These are phyloP conservation scores for Ceyx melanurus DNA, from an alignment of 2,113 vertebrate genomes.

Conservation along the genomic window DNA sequence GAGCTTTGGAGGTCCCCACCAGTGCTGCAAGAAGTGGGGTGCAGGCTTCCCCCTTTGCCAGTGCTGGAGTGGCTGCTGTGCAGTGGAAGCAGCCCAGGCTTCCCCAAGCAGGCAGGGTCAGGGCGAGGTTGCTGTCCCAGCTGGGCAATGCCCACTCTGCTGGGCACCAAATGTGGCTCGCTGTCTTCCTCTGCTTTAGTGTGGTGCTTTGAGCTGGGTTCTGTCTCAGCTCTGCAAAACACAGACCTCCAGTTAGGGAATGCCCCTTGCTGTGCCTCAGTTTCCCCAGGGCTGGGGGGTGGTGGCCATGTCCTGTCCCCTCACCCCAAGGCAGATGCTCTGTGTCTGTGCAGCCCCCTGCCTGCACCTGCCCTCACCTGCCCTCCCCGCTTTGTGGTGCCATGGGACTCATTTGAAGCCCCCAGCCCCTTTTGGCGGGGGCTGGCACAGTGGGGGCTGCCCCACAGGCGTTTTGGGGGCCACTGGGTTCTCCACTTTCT, in stretches of 20 bases:
- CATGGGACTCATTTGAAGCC: not conserved
- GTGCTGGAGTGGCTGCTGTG: not conserved
- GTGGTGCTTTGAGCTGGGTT: constrained; percentile 60
- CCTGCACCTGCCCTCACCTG: not conserved
- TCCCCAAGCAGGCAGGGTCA: not conserved
- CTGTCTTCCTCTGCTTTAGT: constrained; percentile 70
- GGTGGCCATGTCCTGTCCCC: not conserved
- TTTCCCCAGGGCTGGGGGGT: constrained; percentile 16
- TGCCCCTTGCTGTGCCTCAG: constrained; percentile 44
- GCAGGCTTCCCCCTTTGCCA: constrained; percentile 55
- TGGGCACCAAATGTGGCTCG: constrained; percentile 8
- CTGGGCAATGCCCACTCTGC: not conserved
- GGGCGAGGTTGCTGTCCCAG: not conserved
- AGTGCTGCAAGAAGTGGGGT: constrained; percentile 29
- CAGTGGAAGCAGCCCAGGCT: not conserved
- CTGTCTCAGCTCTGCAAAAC: constrained; percentile 57
- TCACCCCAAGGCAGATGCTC: not conserved
- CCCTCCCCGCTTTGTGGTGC: not conserved
- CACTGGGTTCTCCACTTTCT: not conserved
- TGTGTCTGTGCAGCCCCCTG: not conserved
- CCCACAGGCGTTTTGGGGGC: not conserved
- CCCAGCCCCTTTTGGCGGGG: not conserved
- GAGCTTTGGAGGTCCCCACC: not conserved
- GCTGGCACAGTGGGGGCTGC: not conserved
- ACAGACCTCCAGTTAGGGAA: constrained; percentile 55